phyloP scores from a whole-genome alignment of 2,888 invertebrate genomes.

The Monopis laevigella region DNA sequence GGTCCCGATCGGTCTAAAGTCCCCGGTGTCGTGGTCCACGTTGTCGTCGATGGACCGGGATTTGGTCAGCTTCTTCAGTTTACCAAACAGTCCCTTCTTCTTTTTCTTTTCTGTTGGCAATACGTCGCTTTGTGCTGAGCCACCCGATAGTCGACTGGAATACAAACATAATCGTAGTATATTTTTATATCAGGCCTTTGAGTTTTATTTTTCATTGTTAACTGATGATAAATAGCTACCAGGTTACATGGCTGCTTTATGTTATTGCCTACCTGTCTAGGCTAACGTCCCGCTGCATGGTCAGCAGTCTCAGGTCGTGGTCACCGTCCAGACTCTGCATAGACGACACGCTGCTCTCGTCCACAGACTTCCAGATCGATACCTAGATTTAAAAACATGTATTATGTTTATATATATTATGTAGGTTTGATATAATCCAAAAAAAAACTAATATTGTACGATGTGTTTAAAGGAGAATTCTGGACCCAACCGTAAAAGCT shows the following conservation, averaged over 20 bases:
- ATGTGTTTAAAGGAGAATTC: too few species aligned
- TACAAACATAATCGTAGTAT: too few species aligned
- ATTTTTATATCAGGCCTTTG: too few species aligned
- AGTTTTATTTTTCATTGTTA: too few species aligned
- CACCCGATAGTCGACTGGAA: conserved; percentile 78
- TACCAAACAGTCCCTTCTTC: conserved; percentile 84
- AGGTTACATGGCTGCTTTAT: too few species aligned
- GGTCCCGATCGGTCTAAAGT: conserved; percentile 59
- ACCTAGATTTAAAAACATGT: too few species aligned
- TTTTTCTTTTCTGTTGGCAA: conserved; percentile 77
- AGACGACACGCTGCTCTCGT: conserved; percentile 86
- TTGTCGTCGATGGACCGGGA: conserved; percentile 83
- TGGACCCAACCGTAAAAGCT: too few species aligned
- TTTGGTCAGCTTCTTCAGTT: conserved; percentile 85
- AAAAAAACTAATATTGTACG: too few species aligned
- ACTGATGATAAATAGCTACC: too few species aligned
- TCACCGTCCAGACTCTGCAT: conserved; percentile 81
- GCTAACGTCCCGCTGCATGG: conserved; percentile 76
- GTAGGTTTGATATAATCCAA: too few species aligned
- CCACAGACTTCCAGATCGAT: conserved; percentile 84
- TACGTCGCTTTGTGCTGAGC: conserved; percentile 86
- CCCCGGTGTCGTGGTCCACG: conserved; percentile 46
- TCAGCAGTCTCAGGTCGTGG: conserved; percentile 67
- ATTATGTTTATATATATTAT: too few species aligned
- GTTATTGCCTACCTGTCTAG: conserved; percentile 77